Percentiles rank a stretch among this genome's conserved stretches.
Evolutionary conservation across 2,113 vertebrate genomes (phyloP).

Genomic region (Ochotona curzoniae): DNA sequence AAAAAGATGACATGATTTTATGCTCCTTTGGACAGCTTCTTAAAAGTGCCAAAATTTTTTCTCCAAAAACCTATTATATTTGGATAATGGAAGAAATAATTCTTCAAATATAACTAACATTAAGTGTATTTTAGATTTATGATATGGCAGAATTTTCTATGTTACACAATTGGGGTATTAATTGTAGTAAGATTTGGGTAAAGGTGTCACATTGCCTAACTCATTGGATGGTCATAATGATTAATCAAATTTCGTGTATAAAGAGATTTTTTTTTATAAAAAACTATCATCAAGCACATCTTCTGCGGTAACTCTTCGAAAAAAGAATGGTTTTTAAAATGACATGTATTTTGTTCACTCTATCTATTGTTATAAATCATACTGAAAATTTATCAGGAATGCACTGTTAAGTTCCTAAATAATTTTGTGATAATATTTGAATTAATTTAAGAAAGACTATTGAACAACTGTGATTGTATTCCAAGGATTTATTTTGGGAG

Average conservation of each 20-base stretch:
- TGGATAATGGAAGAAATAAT: constrained; percentile 61
- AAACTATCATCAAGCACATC: background rate
- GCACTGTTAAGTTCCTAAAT: background rate
- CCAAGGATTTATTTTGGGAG: background rate
- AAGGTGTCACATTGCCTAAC: background rate
- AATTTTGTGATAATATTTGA: background rate
- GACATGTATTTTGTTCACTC: background rate
- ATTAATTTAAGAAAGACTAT: background rate
- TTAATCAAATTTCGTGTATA: background rate
- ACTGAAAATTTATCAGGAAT: constrained; percentile 12
- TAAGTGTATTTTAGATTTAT: constrained; percentile 60
- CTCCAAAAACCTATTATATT: constrained; percentile 49
- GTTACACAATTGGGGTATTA: background rate
- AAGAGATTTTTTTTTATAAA: background rate
- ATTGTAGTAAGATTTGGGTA: background rate
- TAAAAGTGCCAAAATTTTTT: constrained; percentile 62
- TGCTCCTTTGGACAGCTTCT: constrained; percentile 67
- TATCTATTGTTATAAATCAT: constrained; percentile 19
- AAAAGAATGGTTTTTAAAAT: background rate
- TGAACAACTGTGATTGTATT: background rate
- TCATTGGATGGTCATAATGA: background rate
- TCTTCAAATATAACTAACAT: constrained; percentile 58
- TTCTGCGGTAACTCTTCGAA: background rate
- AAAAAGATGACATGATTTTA: constrained; percentile 74
- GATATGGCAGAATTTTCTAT: background rate